These are phyloP conservation scores for Bubo scandiacus DNA, from an alignment of 2,113 vertebrate genomes.

Conservation along the genomic window DNA sequence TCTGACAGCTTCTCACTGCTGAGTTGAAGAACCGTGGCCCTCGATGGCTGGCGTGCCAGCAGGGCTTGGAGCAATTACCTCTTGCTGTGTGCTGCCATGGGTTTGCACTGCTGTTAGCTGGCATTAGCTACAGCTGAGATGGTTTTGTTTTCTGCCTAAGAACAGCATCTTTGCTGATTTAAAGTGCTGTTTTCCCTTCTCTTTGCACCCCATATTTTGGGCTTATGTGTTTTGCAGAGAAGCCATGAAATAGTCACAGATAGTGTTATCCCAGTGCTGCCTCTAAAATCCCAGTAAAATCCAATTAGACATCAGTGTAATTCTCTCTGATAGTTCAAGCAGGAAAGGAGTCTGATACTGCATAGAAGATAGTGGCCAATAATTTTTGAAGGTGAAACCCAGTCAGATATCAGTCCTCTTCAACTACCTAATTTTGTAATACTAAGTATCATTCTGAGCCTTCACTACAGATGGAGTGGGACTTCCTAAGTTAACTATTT, in stretches of 20 bases:
- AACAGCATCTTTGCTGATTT: neutral
- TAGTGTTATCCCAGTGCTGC: neutral
- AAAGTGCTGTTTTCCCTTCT: neutral
- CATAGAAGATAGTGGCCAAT: neutral
- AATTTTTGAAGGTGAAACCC: neutral
- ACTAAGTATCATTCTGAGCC: neutral
- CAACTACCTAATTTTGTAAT: neutral
- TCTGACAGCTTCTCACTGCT: neutral
- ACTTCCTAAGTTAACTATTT: neutral
- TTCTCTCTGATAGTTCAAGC: neutral
- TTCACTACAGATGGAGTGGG: neutral
- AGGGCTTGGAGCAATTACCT: neutral
- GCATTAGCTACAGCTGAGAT: neutral
- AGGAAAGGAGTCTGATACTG: neutral
- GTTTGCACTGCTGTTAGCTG: neutral
- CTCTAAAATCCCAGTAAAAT: neutral
- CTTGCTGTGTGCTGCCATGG: neutral
- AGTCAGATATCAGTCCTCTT: neutral
- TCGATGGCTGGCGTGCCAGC: neutral
- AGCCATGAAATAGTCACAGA: neutral
- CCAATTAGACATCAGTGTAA: neutral
- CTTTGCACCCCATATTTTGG: neutral
- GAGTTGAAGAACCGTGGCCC: fast-evolving
- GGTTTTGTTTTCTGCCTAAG: neutral
- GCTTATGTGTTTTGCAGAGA: neutral